Conservation (phyloP, 2,888 invertebrate species). For the Cerceris rybyensis region DNA sequence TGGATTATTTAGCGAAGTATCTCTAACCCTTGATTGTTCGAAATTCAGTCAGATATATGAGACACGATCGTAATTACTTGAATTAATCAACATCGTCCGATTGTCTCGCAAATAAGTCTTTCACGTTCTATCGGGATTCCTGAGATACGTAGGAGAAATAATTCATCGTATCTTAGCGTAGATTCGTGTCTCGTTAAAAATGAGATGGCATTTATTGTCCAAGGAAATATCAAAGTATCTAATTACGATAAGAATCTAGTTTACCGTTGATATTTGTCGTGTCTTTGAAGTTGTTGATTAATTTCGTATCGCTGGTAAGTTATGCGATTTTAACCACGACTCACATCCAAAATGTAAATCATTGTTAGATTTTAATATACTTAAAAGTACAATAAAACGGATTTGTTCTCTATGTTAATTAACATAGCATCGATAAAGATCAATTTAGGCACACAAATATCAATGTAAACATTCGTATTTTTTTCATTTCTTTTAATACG, state of each 20-base stretch:
- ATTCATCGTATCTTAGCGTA: conserved; percentile 16
- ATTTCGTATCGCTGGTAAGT: background rate
- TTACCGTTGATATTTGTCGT: conserved; percentile 44
- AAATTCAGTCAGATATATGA: conserved; percentile 33
- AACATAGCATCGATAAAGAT: background rate
- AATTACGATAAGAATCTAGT: conserved; percentile 23
- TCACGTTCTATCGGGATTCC: background rate
- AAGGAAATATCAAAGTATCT: conserved; percentile 45
- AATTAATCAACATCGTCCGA: background rate
- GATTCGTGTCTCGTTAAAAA: conserved; percentile 32
- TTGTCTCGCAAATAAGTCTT: conserved; percentile 1
- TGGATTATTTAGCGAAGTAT: conserved; percentile 57
- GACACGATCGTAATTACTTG: conserved; percentile 4
- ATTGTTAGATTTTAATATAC: background rate
- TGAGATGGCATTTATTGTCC: conserved; percentile 52
- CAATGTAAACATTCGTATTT: conserved; percentile 36
- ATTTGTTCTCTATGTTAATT: conserved; percentile 8
- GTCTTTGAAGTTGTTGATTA: conserved; percentile 1
- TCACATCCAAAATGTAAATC: background rate
- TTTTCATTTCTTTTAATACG: background rate
- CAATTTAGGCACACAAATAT: conserved; percentile 34
- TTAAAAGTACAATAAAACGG: conserved; percentile 9
- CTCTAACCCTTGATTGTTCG: conserved; percentile 67
- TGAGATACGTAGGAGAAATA: conserved; percentile 29
- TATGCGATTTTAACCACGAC: too few species aligned